Evolutionary conservation across 2,888 invertebrate species (phyloP), one percentile per base, ranked within the genome.

Genomic region (Zonitis immaculata): DNA sequence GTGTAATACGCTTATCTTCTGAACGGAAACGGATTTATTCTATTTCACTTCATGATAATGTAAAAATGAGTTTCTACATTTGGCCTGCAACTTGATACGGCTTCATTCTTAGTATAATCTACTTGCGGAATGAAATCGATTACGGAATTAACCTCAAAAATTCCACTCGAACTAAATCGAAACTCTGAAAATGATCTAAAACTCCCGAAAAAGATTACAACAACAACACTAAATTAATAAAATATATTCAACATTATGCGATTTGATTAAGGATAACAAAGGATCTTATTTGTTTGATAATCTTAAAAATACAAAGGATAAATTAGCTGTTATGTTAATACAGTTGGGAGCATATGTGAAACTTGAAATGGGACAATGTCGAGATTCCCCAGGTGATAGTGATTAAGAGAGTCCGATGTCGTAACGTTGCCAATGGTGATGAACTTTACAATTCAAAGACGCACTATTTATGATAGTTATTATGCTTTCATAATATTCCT

Each of bases 221-320:
- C 12, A 32, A 32, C 14, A 32, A n/a, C n/a, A n/a, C n/a, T n/a
- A n/a, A n/a, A n/a, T n/a, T n/a, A 32, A 28, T n/a, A 4, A 14
- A 32, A 32, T 7, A n/a, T n/a, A n/a, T n/a, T n/a, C n/a, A n/a
- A n/a, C n/a, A n/a, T n/a, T n/a, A n/a, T n/a, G n/a, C n/a, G n/a
- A n/a, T n/a, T n/a, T n/a, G n/a, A n/a, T n/a, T n/a, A n/a, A n/a
- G n/a, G n/a, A n/a, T n/a, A n/a, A n/a, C n/a, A n/a, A n/a, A n/a
- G n/a, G n/a, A n/a, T n/a, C n/a, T n/a, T n/a, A n/a, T n/a, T n/a
- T n/a, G n/a, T n/a, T n/a, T n/a, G n/a, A n/a, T n/a, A n/a, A n/a
- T n/a, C n/a, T n/a, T n/a, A 14, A n/a, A 14, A 35, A 67, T 68
- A 69, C 68, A 69, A 68, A 68, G 68, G 69, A 71, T 70, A 70